Percentiles rank a stretch among this genome's conserved stretches.
Conservation (phyloP, 2,113 vertebrate species). For the Cochlearius cochlearius region DNA sequence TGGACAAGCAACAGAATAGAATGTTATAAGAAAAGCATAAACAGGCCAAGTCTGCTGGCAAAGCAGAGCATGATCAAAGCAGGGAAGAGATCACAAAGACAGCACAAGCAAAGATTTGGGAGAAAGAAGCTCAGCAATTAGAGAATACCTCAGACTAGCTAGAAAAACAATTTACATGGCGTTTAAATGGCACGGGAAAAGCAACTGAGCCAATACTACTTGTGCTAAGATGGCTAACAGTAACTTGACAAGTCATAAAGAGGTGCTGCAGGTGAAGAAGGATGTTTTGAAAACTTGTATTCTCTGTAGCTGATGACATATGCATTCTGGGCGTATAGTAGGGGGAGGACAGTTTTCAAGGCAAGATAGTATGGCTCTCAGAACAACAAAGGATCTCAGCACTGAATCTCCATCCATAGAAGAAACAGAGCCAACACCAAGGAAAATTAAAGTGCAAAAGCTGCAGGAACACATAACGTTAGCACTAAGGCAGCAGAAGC, state of each 20-base stretch:
- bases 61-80: slow-evolving; percentile 7
- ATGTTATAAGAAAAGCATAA: slow-evolving; percentile 17
- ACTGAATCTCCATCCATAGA: background rate
- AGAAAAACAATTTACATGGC: background rate
- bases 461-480: background rate
- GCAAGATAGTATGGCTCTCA: background rate
- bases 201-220: background rate
- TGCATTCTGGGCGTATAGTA: background rate
- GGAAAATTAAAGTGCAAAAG: background rate
- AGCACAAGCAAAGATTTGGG: background rate
- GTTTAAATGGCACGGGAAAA: background rate
- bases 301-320: background rate
- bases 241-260: background rate
- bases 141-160: background rate
- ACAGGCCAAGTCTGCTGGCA: slow-evolving; percentile 5
- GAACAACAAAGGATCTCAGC: background rate
- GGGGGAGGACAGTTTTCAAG: background rate
- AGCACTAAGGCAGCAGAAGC: background rate
- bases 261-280: background rate
- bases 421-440: background rate
- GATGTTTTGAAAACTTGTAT: background rate
- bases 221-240: background rate
- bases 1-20: background rate
- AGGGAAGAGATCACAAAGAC: background rate
- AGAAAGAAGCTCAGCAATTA: background rate